Evolutionary conservation across 2,797 vertebrate species (phyloP).

Genomic region (Pipistrellus kuhlii): DNA sequence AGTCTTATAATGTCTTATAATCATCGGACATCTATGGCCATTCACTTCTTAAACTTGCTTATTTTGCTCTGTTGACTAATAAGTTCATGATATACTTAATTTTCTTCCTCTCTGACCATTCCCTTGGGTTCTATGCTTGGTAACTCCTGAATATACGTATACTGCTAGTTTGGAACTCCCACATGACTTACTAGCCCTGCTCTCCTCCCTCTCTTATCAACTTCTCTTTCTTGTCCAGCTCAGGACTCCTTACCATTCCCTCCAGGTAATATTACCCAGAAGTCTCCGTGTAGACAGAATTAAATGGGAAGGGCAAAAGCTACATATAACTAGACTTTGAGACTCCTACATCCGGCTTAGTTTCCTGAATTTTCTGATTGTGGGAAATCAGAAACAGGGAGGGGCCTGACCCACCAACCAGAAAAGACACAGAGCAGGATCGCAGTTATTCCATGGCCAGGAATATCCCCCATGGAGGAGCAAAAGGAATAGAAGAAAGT

Average conservation of each 20-base stretch:
- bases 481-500: not conserved
- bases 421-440: not conserved
- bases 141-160: constrained; percentile 5
- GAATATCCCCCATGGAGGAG: not conserved
- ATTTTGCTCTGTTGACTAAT: not conserved
- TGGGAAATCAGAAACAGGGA: not conserved
- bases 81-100: not conserved
- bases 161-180: not conserved
- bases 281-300: constrained; percentile 5
- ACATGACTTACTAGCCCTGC: not conserved
- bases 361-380: constrained; percentile 15
- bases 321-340: not conserved
- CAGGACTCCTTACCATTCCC: not conserved
- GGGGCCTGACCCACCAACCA: not conserved
- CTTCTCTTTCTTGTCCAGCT: not conserved
- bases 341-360: not conserved
- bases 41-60: not conserved
- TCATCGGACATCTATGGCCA: not conserved
- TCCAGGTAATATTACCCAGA: not conserved
- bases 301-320: not conserved
- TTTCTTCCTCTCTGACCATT: not conserved
- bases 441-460: not conserved
- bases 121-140: not conserved
- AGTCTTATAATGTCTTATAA: not conserved
- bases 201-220: not conserved